Base-by-base conservation (phyloP, 2,888 invertebrate species). In the Xestia rhomboidea region DNA sequence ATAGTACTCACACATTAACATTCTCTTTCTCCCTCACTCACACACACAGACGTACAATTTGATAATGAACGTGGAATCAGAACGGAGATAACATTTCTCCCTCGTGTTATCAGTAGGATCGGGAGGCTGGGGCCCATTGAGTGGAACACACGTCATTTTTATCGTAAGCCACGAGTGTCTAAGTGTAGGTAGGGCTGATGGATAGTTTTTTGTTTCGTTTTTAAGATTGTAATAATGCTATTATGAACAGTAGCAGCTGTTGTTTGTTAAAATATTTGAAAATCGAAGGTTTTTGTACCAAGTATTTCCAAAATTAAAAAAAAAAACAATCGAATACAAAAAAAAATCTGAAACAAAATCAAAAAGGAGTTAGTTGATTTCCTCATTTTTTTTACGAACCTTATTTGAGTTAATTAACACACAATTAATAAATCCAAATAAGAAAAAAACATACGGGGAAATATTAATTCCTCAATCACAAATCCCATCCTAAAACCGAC, bases 41-140 rank as follows among this genome's bases (percentile, higher is more conserved):
- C 86, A 69, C 87, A 88, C 90, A 89, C 90, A 89, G 84, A 83
- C 82, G 83, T 84, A 88, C 87, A 85, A 79, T 88, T 92, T 95
- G 95, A 95, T 96, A 96, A 95, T 95, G 95, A 94, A 95, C 95
- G 93, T 93, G 93, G 93, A 95, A 95, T 95, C 95, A 93, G 91
- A 72, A 86, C 81, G 83, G 81, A 93, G 95, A 95, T 95, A 95
- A 94, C 91, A 87, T 90, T 90, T 90, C 88, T 87, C 86, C 88
- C 89, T 83, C 85, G 75, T 76, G 68, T 93, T 94, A 94, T 94
- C 94, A 92, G 89, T 76, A 64, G 84, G 89, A 94, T 93, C 93
- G 88, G 90, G 89, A 89, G 88, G 87, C 87, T 87, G 88, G 89
- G 87, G 86, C 89, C 91, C 92, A 92, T 91, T 92, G 91, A 91